Conservation (phyloP, 2,888 invertebrate genomes). For the Thymelicus sylvestris region DNA sequence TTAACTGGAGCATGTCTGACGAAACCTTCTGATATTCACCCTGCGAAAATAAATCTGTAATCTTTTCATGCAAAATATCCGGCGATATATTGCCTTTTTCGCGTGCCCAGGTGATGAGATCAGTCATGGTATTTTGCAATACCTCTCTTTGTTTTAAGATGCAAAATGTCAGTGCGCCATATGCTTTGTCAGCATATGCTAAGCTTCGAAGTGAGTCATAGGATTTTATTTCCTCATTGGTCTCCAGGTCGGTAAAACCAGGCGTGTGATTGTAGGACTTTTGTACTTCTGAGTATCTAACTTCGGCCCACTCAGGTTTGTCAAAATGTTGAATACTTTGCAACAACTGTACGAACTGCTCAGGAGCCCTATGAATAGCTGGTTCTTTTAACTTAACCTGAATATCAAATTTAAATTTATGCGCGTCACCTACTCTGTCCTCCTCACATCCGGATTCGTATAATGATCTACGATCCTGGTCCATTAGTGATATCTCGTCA, state of each 20-base stretch:
- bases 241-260: constrained; percentile 36
- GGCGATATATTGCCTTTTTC: not conserved
- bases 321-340: too few species aligned
- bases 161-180: constrained; percentile 43
- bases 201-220: constrained; percentile 42
- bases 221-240: constrained; percentile 41
- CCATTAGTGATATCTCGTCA: too few species aligned
- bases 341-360: too few species aligned
- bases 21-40: constrained; percentile 14
- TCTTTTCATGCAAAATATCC: not conserved
- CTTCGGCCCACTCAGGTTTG: constrained; percentile 29
- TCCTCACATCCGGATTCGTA: too few species aligned
- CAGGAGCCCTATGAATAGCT: too few species aligned
- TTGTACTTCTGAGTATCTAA: constrained; percentile 40
- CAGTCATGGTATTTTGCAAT: constrained; percentile 37
- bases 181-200: constrained; percentile 42
- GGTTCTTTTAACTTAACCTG: too few species aligned
- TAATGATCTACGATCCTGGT: too few species aligned
- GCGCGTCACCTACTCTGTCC: too few species aligned
- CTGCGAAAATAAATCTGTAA: not conserved
- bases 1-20: constrained; percentile 7
- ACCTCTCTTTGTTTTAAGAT: constrained; percentile 43
- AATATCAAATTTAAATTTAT: too few species aligned
- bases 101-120: constrained; percentile 13
- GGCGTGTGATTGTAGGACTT: constrained; percentile 39